A percentile compares a stretch with the other conserved stretches of the same genome.
These are phyloP conservation scores for Pyrrhura leucotis DNA, from an alignment of 2,797 vertebrate species.

Conservation along the genomic window DNA sequence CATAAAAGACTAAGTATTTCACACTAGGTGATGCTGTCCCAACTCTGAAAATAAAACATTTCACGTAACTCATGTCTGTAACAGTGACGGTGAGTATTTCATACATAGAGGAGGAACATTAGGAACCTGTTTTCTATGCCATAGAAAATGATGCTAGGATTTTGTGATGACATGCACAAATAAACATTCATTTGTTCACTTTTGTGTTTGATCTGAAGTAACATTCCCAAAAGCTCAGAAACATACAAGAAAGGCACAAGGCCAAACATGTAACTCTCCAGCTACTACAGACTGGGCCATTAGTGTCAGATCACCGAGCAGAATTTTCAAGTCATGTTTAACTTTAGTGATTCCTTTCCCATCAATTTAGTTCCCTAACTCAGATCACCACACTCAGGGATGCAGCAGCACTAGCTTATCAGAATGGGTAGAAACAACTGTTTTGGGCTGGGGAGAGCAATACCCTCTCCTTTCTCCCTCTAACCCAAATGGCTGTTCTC, in stretches of 20 bases:
- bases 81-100: neutral
- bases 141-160: neutral
- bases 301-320: neutral
- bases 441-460: neutral
- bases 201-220: neutral
- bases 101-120: neutral
- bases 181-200: neutral
- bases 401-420: neutral
- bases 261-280: neutral
- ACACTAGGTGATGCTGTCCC: neutral
- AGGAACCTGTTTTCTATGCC: neutral
- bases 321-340: neutral
- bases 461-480: neutral
- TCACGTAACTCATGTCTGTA: neutral
- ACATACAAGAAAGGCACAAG: neutral
- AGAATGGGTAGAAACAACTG: neutral
- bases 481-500: neutral
- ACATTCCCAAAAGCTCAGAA: neutral
- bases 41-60: neutral
- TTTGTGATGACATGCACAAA: neutral
- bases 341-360: neutral
- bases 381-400: fast-evolving
- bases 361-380: fast-evolving
- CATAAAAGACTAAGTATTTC: neutral
- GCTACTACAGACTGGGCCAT: neutral